These are phyloP conservation scores for Oceanodroma leucorhoa DNA, from an alignment of 2,797 vertebrate genomes.

Conservation along the genomic window DNA sequence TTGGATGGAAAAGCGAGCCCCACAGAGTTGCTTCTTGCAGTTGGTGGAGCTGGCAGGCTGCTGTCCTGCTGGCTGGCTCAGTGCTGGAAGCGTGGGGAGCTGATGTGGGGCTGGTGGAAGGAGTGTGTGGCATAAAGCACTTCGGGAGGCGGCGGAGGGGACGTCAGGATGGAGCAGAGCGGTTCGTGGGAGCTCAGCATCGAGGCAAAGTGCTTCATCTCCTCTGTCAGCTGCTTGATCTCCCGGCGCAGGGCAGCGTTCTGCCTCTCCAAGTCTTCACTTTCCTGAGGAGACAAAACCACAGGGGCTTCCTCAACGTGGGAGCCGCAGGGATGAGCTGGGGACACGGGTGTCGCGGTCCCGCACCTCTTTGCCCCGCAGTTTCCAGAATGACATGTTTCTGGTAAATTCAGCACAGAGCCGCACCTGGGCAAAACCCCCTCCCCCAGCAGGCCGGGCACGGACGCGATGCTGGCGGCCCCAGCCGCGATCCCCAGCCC, in stretches of 20 bases:
- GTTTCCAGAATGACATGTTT: constrained; percentile 73
- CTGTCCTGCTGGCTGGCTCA: constrained; percentile 66
- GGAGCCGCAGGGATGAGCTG: background rate
- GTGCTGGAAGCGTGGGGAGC: constrained; percentile 90
- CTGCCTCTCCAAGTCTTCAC: constrained; percentile 92
- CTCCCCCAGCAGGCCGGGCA: background rate
- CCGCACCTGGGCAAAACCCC: constrained; percentile 72
- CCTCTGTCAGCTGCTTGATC: constrained; percentile 92
- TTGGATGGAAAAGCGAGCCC: background rate
- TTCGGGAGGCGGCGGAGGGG: constrained; percentile 78
- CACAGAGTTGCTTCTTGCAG: background rate
- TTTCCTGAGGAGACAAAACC: constrained; percentile 82
- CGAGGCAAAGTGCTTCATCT: constrained; percentile 89
- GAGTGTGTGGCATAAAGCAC: constrained; percentile 83
- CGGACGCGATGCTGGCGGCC: constrained; percentile 21
- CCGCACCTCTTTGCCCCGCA: constrained; percentile 36
- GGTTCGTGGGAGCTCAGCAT: constrained; percentile 92
- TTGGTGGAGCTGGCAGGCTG: background rate
- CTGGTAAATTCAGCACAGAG: constrained; percentile 59
- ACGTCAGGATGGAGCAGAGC: constrained; percentile 83
- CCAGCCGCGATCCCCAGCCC: background rate
- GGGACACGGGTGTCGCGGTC: background rate
- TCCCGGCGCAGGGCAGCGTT: constrained; percentile 92
- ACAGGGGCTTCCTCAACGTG: background rate
- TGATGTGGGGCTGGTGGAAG: constrained; percentile 88